Conservation (phyloP, 2,797 vertebrate species). For the Tamandua tetradactyla region DNA sequence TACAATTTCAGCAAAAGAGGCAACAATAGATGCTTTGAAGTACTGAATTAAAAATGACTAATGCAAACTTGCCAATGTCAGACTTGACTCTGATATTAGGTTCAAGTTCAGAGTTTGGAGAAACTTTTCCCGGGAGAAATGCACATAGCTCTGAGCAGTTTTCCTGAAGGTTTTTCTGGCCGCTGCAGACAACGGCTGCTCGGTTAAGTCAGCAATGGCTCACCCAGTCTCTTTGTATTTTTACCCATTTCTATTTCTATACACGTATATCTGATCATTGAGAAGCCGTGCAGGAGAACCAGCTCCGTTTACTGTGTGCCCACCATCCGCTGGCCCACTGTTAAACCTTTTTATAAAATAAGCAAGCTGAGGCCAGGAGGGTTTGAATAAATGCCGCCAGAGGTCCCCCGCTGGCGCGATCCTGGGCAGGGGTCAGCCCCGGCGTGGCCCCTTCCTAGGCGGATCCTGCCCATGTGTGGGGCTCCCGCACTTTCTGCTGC, state of each 20-base stretch:
- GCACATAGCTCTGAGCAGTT: background rate
- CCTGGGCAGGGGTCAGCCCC: background rate
- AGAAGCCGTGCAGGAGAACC: background rate
- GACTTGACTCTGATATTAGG: background rate
- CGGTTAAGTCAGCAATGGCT: background rate
- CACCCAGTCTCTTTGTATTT: background rate
- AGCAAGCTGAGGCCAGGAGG: background rate
- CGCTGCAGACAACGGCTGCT: background rate
- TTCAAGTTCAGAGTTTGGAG: conserved; percentile 31
- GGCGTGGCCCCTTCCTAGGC: background rate
- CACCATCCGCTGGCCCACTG: background rate
- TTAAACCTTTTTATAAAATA: background rate
- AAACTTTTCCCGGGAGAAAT: background rate
- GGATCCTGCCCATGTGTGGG: no score
- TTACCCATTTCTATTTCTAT: background rate
- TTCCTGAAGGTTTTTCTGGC: conserved; percentile 51
- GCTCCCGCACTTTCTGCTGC: background rate
- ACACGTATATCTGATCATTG: background rate
- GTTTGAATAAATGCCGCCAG: background rate
- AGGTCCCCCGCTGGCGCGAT: background rate
- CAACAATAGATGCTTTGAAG: background rate
- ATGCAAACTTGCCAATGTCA: conserved; percentile 26
- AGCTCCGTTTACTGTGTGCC: background rate
- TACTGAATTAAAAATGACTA: conserved; percentile 28
- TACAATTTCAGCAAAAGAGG: background rate